Conservation (phyloP, 2,888 invertebrate genomes). For the Acronicta leporina region DNA sequence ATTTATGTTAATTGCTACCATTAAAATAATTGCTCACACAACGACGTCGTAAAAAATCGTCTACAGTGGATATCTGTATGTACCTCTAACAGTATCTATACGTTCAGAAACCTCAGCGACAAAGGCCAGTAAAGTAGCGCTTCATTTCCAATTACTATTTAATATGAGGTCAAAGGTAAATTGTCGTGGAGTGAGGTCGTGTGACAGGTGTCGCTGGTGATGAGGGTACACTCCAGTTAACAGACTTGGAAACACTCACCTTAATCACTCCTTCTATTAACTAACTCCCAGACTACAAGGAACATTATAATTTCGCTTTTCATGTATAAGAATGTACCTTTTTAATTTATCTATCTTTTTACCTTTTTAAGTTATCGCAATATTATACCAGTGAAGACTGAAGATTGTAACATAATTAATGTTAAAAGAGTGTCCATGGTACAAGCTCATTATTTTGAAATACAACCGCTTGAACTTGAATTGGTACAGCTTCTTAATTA, state of each 20-base stretch:
- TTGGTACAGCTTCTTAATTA: no score
- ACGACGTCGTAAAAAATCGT: not conserved
- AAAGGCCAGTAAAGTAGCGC: constrained; percentile 37
- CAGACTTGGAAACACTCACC: constrained; percentile 42
- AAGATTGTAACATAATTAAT: no score
- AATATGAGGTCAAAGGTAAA: constrained; percentile 60
- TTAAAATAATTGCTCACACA: not conserved
- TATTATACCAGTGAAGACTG: no score
- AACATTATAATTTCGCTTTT: constrained; percentile 1
- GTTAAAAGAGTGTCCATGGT: no score
- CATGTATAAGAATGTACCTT: not conserved
- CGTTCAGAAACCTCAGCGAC: constrained; percentile 1
- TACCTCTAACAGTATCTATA: not conserved
- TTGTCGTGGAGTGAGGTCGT: constrained; percentile 55
- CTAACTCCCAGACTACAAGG: constrained; percentile 15
- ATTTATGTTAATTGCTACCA: not conserved
- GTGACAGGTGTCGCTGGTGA: constrained; percentile 65
- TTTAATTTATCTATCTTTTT: no score
- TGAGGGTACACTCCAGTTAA: constrained; percentile 59
- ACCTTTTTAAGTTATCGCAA: no score
- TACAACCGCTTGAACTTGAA: no score
- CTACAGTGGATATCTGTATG: not conserved
- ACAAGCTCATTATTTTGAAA: no score
- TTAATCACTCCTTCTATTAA: constrained; percentile 53
- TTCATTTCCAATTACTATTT: constrained; percentile 61